Evolutionary conservation across 1,140 invertebrate genomes (phyloP), one percentile per base, ranked within the genome.

Genomic region (Galleria mellonella): DNA sequence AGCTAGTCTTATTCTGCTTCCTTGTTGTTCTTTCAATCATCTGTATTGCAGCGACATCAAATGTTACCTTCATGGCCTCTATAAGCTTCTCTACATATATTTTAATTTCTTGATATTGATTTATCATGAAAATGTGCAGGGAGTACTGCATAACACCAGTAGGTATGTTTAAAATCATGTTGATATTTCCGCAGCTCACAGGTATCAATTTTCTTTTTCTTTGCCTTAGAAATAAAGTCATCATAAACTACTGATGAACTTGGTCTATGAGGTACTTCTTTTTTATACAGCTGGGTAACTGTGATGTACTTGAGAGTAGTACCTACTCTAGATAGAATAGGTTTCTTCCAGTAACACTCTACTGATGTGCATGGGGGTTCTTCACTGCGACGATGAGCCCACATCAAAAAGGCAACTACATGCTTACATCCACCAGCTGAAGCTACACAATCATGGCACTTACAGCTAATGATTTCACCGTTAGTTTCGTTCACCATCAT

Each of bases 321-420:
- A 30, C 56, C 50, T 38, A 56, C 43, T 46, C 31, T 53, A 10
- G 50, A 56, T 2, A 60, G 37, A 13, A 38, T 47, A 35, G 65
- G 51, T 47, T 72, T 77, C 37, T 59, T 60, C 75, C 75, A 79
- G 32, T 72, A 78, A 30, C 73, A 79, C 33, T 51, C 47, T 2
- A 64, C 33, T 9, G 48, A 48, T 33, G 73, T 76, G n/a, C 53
- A 50, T 17, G 73, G 42, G 14, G 67, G 67, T 83, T n/a, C n/a
- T n/a, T n/a, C n/a, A n/a, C n/a, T n/a, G n/a, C n/a, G n/a, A n/a
- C n/a, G n/a, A n/a, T n/a, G 68, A n/a, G 61, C 15, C 73, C 75
- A 81, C 63, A 76, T 76, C 1, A 85, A 44, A 50, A 29, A 29
- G 28, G 9, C 28, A 9, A 29, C 28, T 5, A 9, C 28, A 29